Percentiles rank a stretch among this genome's conserved stretches.
These are phyloP conservation scores for Alouatta palliata DNA, from an alignment of 2,113 vertebrate species.

Conservation along the genomic window DNA sequence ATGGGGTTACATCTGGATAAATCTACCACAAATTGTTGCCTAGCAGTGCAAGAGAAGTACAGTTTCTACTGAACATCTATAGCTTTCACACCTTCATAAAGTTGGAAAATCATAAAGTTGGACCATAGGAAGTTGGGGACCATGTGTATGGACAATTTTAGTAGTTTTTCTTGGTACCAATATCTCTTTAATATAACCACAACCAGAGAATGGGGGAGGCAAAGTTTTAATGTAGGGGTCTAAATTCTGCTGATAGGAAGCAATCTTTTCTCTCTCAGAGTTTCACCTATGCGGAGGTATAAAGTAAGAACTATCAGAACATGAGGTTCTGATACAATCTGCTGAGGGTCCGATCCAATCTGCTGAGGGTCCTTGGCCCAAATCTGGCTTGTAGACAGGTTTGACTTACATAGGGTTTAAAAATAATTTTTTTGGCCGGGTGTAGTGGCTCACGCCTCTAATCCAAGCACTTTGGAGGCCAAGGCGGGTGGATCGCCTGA, in stretches of 20 bases:
- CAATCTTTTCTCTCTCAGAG: not conserved
- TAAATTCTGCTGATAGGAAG: conserved; percentile 48
- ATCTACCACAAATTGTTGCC: not conserved
- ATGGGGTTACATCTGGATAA: not conserved
- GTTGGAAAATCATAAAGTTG: not conserved
- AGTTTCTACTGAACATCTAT: not conserved
- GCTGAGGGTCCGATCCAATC: not conserved
- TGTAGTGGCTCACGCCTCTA: too few species aligned
- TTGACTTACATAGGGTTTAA: not conserved
- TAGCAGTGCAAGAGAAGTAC: not conserved
- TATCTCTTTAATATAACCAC: not conserved
- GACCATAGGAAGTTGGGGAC: not conserved
- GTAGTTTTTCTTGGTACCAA: not conserved
- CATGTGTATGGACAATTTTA: not conserved
- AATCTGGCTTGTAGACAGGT: not conserved
- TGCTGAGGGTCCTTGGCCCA: not conserved
- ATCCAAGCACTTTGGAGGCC: too few species aligned
- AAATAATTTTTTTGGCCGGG: too few species aligned
- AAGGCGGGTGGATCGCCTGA: too few species aligned
- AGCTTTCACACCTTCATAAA: not conserved
- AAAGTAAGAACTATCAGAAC: not conserved
- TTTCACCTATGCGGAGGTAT: not conserved
- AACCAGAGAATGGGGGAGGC: conserved; percentile 5
- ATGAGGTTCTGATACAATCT: not conserved
- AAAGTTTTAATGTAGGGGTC: conserved; percentile 46